Evolutionary conservation across 2,113 vertebrate genomes (phyloP).

Genomic region (Coracopsis vasa): DNA sequence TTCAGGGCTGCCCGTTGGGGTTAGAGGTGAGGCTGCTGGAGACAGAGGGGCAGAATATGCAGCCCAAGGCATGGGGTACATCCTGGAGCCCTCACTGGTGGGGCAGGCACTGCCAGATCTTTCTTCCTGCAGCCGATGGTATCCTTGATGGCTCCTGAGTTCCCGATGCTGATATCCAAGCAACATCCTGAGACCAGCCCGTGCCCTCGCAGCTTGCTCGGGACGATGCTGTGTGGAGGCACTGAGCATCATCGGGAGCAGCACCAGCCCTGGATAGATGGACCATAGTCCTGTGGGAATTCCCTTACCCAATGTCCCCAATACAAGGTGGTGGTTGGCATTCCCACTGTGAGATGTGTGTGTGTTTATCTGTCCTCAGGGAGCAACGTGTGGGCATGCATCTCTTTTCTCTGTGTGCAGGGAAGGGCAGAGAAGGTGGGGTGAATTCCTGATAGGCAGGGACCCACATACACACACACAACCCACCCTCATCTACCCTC

Average conservation of each 20-base stretch:
- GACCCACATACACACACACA: not conserved
- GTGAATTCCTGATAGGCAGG: rapidly evolving
- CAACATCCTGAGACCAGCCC: not conserved
- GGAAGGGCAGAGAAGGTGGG: not conserved
- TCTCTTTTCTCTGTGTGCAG: not conserved
- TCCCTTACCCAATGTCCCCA: not conserved
- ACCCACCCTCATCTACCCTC: not conserved
- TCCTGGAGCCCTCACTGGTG: not conserved
- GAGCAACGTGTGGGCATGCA: rapidly evolving
- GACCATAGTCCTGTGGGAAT: rapidly evolving
- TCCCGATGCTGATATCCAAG: rapidly evolving
- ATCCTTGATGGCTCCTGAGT: conserved; percentile 14
- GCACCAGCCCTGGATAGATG: not conserved
- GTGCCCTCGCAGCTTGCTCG: rapidly evolving
- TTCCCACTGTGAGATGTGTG: not conserved
- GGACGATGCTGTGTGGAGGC: rapidly evolving
- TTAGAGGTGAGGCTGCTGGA: not conserved
- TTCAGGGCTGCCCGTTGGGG: not conserved
- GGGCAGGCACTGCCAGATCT: not conserved
- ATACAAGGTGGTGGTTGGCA: not conserved
- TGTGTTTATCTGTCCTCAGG: not conserved
- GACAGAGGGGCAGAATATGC: not conserved
- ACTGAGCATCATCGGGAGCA: rapidly evolving
- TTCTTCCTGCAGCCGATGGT: conserved; percentile 43
- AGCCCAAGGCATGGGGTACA: not conserved